Percentiles rank a stretch among this genome's conserved stretches.
Conservation (phyloP, 2,888 invertebrate species). For the Watsonalla cultraria region DNA sequence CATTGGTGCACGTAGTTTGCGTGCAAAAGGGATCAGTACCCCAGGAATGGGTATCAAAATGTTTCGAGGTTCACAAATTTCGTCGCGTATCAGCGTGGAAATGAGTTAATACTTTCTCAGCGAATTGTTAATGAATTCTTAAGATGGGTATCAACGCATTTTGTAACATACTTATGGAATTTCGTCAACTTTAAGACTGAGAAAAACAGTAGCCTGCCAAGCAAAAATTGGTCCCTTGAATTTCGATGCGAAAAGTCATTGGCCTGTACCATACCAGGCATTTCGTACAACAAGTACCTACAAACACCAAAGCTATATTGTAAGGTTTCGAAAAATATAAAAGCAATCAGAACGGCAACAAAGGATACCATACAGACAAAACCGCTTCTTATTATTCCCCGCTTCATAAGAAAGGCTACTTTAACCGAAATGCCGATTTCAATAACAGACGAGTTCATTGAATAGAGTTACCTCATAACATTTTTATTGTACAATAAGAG, state of each 20-base stretch:
- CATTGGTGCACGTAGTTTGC: slow-evolving; percentile 42
- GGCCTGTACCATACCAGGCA: slow-evolving; percentile 3
- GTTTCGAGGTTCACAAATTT: too few relatives aligned
- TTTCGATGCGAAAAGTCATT: background rate
- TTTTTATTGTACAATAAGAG: slow-evolving; percentile 75
- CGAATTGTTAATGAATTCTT: too few relatives aligned
- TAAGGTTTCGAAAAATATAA: slow-evolving; percentile 27
- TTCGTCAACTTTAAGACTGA: too few relatives aligned
- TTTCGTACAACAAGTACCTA: slow-evolving; percentile 2
- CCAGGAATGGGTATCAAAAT: too few relatives aligned
- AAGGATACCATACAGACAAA: slow-evolving; percentile 38
- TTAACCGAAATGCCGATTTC: slow-evolving; percentile 66
- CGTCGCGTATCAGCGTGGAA: too few relatives aligned
- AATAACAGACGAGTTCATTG: slow-evolving; percentile 72
- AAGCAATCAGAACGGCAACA: slow-evolving; percentile 47
- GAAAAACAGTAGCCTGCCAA: too few relatives aligned
- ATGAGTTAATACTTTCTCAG: too few relatives aligned
- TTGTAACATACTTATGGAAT: too few relatives aligned
- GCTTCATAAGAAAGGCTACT: slow-evolving; percentile 53
- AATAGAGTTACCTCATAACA: slow-evolving; percentile 75
- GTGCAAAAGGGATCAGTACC: slow-evolving; percentile 1
- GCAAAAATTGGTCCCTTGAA: too few relatives aligned
- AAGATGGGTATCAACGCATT: too few relatives aligned
- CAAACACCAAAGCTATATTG: slow-evolving; percentile 5
- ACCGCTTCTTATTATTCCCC: slow-evolving; percentile 48